A percentile compares a stretch with the other conserved stretches of the same genome.
Evolutionary conservation across 2,797 vertebrate species (phyloP).

Genomic region (Prunella strophiata): DNA sequence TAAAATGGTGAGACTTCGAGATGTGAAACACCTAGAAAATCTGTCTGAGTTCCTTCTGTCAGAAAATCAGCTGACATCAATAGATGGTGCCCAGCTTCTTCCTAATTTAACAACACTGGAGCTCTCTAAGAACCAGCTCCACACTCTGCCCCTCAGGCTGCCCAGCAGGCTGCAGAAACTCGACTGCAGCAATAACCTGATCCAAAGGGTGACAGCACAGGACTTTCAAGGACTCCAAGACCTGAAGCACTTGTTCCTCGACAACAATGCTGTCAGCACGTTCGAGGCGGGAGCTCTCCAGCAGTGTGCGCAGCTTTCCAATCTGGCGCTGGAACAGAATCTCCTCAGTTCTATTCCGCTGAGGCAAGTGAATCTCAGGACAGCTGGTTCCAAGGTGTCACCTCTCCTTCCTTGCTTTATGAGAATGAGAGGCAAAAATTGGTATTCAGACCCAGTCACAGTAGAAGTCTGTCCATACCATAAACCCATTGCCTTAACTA

Average conservation of each 20-base stretch:
- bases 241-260: constrained; percentile 83
- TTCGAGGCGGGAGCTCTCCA: constrained; percentile 81
- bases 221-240: constrained; percentile 77
- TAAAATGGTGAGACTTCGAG: constrained; percentile 70
- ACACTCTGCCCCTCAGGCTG: constrained; percentile 73
- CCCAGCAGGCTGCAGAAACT: constrained; percentile 80
- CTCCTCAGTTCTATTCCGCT: constrained; percentile 78
- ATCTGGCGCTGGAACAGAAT: constrained; percentile 84
- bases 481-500: background rate
- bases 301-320: constrained; percentile 78
- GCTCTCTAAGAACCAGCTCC: constrained; percentile 81
- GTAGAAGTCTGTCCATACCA: background rate
- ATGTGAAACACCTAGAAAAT: constrained; percentile 78
- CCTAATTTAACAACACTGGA: constrained; percentile 78
- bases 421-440: background rate
- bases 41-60: constrained; percentile 79
- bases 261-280: constrained; percentile 78
- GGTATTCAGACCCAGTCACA: background rate
- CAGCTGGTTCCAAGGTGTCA: background rate
- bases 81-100: constrained; percentile 78
- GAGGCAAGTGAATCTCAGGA: constrained; percentile 68
- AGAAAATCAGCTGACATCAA: constrained; percentile 78
- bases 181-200: constrained; percentile 81
- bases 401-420: background rate
- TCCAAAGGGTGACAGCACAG: constrained; percentile 75